Conservation (phyloP, 1,140 invertebrate species). For the Marisa cornuarietis region DNA sequence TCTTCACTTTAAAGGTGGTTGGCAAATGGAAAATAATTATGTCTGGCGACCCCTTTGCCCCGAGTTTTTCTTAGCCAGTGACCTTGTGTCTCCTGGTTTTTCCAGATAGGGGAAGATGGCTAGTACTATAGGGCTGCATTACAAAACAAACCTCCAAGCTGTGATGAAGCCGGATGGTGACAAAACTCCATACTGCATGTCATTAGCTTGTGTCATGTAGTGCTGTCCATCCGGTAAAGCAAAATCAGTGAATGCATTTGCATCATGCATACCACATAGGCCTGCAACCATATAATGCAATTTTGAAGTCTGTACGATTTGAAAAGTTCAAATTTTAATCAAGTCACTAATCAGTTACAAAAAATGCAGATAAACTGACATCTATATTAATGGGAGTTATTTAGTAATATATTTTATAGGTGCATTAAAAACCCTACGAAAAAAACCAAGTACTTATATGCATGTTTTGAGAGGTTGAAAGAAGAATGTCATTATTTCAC, state of each 20-base stretch:
- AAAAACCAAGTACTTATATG: too few species aligned
- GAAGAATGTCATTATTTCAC: too few species aligned
- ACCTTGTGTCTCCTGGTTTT: too few species aligned
- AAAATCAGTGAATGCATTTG: constrained; percentile 11
- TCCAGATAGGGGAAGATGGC: too few species aligned
- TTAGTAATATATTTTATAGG: too few species aligned
- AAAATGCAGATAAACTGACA: not conserved
- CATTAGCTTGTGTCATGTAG: not conserved
- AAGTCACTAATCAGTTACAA: not conserved
- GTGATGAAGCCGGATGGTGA: constrained; percentile 9
- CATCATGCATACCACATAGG: constrained; percentile 8
- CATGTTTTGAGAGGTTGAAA: too few species aligned
- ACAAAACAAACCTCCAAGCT: not conserved
- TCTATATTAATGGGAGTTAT: not conserved
- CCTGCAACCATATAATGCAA: not conserved
- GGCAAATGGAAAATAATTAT: too few species aligned
- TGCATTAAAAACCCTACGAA: too few species aligned
- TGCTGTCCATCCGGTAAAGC: not conserved
- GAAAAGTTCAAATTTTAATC: not conserved
- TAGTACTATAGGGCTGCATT: not conserved
- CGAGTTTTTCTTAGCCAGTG: too few species aligned
- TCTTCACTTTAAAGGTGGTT: too few species aligned
- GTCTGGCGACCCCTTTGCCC: too few species aligned
- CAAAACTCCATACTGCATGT: constrained; percentile 10
- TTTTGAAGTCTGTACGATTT: too few species aligned